Base-by-base conservation (phyloP, 2,113 vertebrate genomes). In the Stigmatopora nigra region DNA sequence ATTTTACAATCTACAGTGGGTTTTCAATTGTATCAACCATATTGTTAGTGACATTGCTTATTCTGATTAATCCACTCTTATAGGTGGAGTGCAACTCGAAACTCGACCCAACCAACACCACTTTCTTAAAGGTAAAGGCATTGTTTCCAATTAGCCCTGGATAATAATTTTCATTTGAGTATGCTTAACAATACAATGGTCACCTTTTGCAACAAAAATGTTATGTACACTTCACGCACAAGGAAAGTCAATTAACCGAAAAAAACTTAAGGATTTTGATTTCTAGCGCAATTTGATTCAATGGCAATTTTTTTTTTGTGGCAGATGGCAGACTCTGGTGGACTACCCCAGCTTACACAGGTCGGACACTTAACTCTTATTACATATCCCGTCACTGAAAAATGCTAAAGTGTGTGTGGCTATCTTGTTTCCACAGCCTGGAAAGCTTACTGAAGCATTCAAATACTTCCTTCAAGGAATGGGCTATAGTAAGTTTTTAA, bases 381-480 rank as follows among this genome's bases (percentile, higher is more conserved):
- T 17, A 41, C 14, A 31, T 56, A 12, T 15, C n/a, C n/a, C n/a
- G 6, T 0, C 10, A 15, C 12, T 61, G 1, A 16, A 59, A 38
- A n/a, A n/a, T 9, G n/a, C 17, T 53, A 1, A 12, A 15, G 7
- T 22, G 15, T 4, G 31, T 25, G 61, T 31, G 61, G 13, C 9
- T 61, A 14, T 46, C 4, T 22, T 47, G 41, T 13, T 64, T 68
- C 83, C 72, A 7, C 90, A 98, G 96, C 96, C 96, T 0, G 95
- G 93, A 65, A 99, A 99, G 84, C 88, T 99, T 90, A 97, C 93
- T 0, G 96, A 99, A 86, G 96, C 96, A 72, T 98, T 99, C 89
- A 99, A 99, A 84, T 99, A 99, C 82, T 99, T 98, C 89, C 92
- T 99, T 76, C 96, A 99, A 89, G 96, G 96, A 67, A 99, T 99